Conservation (phyloP, 2,888 invertebrate species). For the Caenorhabditis panamensis region DNA sequence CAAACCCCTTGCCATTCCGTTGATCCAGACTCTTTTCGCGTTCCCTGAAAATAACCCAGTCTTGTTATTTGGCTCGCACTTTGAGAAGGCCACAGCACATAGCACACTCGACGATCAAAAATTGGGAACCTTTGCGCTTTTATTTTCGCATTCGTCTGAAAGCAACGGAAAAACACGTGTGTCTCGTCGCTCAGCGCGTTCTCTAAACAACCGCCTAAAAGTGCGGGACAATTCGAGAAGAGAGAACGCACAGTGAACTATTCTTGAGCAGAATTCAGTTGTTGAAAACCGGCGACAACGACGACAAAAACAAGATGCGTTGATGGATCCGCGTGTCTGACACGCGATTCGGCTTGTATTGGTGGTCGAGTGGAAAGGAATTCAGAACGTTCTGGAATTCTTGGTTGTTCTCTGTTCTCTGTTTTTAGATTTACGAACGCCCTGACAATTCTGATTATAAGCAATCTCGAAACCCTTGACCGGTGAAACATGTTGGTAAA, state of each 20-base stretch:
- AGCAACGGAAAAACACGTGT: conserved; percentile 36
- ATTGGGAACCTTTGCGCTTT: conserved; percentile 38
- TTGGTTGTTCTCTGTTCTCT: too few species aligned
- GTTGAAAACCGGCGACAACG: conserved; percentile 6
- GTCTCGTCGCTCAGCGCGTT: conserved; percentile 1
- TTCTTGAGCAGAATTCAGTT: conserved; percentile 6
- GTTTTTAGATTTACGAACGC: too few species aligned
- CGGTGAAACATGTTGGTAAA: background rate
- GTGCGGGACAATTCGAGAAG: conserved; percentile 22
- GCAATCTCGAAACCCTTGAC: too few species aligned
- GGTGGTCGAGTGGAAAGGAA: too few species aligned
- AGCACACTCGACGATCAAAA: conserved; percentile 36
- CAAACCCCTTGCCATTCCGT: background rate
- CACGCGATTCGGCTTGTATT: background rate
- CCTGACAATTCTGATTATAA: too few species aligned
- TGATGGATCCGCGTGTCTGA: conserved; percentile 1
- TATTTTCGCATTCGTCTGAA: conserved; percentile 16
- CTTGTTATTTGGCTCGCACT: conserved; percentile 36
- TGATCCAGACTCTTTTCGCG: background rate
- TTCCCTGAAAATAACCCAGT: conserved; percentile 21
- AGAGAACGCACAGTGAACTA: conserved; percentile 23
- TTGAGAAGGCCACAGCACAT: conserved; percentile 22
- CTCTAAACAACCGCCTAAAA: conserved; percentile 14
- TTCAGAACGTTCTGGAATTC: too few species aligned
- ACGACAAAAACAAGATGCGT: conserved; percentile 11